Evolutionary conservation across 37 sponge, comb jelly and placozoan species (phyloP).

Genomic region (Agelas oroides): DNA sequence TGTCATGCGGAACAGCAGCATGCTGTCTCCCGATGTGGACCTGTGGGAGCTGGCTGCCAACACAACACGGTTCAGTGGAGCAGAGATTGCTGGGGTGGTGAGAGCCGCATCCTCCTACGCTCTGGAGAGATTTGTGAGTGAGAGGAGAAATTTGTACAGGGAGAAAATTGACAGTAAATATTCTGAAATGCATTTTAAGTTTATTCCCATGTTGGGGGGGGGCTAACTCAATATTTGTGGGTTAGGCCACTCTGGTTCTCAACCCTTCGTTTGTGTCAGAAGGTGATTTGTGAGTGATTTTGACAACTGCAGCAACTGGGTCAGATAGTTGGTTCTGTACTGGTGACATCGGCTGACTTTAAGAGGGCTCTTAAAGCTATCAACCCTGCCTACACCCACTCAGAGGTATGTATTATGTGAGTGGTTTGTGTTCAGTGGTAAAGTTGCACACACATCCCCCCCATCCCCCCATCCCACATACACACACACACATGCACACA

Average conservation of each 20-base stretch:
- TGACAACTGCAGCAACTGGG: neutral
- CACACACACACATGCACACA: constrained; percentile 3
- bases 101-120: constrained; percentile 81
- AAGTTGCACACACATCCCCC: neutral
- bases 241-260: too few species aligned
- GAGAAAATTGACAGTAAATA: too few species aligned
- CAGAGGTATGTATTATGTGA: constrained; percentile 23
- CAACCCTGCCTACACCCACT: constrained; percentile 69
- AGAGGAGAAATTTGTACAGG: too few species aligned
- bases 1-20: constrained; percentile 46
- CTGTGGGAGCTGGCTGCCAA: constrained; percentile 69
- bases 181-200: neutral
- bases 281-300: too few species aligned
- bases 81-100: constrained; percentile 93
- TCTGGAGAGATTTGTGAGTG: constrained; percentile 60
- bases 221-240: too few species aligned
- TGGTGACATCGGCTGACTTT: constrained; percentile 54
- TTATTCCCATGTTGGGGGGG: neutral
- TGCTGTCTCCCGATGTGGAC: constrained; percentile 65
- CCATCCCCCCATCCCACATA: neutral
- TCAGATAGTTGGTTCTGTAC: neutral
- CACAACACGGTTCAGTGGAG: constrained; percentile 91
- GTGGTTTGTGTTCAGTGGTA: neutral
- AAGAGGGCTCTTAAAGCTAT: constrained; percentile 21
- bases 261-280: too few species aligned